These are phyloP conservation scores for Parotia lawesii DNA, from an alignment of 2,113 vertebrate genomes.

Conservation along the genomic window DNA sequence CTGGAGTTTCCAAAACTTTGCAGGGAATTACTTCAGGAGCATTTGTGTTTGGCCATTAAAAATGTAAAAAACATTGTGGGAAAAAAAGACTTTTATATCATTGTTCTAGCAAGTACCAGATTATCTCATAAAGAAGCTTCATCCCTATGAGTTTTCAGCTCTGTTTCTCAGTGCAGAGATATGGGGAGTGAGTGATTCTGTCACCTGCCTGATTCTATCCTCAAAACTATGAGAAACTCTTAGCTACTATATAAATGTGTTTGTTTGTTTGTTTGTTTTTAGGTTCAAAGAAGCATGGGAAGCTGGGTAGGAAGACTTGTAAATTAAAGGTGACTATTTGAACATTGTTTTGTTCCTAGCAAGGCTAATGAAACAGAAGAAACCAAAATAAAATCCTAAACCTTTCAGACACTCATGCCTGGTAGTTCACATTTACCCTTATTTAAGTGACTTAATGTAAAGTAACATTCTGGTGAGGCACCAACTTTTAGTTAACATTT, in stretches of 20 bases:
- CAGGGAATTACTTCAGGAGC: not conserved
- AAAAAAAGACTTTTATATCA: not conserved
- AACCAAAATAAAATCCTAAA: not conserved
- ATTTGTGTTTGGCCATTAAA: not conserved
- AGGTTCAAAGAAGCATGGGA: slow-evolving; percentile 23
- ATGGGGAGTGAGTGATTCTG: not conserved
- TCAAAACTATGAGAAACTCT: not conserved
- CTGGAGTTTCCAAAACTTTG: not conserved
- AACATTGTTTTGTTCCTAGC: not conserved
- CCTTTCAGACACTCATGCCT: not conserved
- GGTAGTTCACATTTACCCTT: not conserved
- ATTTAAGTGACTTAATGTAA: not conserved
- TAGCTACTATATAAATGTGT: not conserved
- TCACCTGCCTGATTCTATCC: not conserved
- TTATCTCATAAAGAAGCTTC: not conserved
- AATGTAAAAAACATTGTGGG: not conserved
- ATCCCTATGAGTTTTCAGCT: not conserved
- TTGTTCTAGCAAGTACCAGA: not conserved
- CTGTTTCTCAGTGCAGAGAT: not conserved
- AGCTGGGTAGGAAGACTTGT: slow-evolving; percentile 14
- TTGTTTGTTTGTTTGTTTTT: not conserved
- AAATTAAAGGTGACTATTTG: not conserved
- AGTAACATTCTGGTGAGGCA: not conserved
- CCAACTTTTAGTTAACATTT: not conserved
- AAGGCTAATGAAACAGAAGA: not conserved